A percentile compares a stretch with the other conserved stretches of the same genome.
Conservation (phyloP, 2,888 invertebrate genomes). For the Dinocampus coccinellae region DNA sequence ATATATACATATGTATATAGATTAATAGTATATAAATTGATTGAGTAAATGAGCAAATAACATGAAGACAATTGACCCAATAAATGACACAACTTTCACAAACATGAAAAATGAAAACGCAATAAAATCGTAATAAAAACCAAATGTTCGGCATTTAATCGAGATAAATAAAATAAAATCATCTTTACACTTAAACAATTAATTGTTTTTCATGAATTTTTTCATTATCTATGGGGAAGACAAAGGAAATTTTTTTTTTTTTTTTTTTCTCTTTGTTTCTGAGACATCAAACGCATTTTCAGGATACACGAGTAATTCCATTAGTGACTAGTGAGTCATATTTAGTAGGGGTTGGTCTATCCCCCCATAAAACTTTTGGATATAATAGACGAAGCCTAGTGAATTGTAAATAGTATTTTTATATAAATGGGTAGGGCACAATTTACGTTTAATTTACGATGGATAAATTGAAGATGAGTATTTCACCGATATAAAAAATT, state of each 20-base stretch:
- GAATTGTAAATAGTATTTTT: neutral
- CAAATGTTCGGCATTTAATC: no score
- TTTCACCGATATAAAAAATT: neutral
- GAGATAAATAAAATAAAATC: no score
- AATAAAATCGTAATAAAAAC: no score
- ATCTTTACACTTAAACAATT: no score
- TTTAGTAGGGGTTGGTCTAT: conserved; percentile 5
- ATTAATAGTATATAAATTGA: no score
- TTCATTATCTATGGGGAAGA: no score
- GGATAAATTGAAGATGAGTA: neutral
- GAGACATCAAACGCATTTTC: neutral
- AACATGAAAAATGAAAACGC: no score
- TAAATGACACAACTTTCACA: no score
- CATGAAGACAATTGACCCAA: neutral
- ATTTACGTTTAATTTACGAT: neutral
- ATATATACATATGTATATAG: neutral
- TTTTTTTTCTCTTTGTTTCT: neutral
- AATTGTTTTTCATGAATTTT: no score
- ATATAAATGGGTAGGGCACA: conserved; percentile 13
- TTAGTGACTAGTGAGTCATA: conserved; percentile 32
- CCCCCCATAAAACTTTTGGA: conserved; percentile 17
- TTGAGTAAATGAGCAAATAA: neutral
- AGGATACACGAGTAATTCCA: conserved; percentile 23
- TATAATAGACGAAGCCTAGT: neutral
- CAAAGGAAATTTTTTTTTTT: no score